Evolutionary conservation across 2,888 invertebrate genomes (phyloP).

Genomic region (Heliothis peltigera): DNA sequence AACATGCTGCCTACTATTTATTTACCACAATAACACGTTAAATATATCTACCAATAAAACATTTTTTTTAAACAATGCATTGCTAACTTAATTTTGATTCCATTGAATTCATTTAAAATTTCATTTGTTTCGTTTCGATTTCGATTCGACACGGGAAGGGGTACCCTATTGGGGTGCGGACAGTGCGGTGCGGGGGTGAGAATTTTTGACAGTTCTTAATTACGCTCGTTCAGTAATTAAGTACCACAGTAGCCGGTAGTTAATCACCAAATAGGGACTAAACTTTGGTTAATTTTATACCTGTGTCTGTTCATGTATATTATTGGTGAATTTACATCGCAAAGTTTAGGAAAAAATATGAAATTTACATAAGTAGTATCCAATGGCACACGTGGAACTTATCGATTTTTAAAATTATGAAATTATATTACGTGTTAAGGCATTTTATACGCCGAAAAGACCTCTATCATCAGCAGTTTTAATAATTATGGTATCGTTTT

Average conservation of each 20-base stretch:
- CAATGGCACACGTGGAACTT: neutral
- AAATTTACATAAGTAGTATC: neutral
- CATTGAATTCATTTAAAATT: constrained; percentile 59
- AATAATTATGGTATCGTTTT: neutral
- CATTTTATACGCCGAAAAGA: too few relatives aligned
- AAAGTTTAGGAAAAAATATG: too few relatives aligned
- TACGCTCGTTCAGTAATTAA: constrained; percentile 24
- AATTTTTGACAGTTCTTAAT: constrained; percentile 56
- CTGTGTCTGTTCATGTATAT: too few relatives aligned
- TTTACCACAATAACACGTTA: constrained; percentile 41
- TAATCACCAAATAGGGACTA: too few relatives aligned
- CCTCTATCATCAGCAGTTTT: neutral
- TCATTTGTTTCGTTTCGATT: constrained; percentile 74
- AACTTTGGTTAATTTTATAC: too few relatives aligned
- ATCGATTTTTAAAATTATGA: neutral
- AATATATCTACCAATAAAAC: constrained; percentile 54
- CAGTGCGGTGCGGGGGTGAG: constrained; percentile 59
- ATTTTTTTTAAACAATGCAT: constrained; percentile 60
- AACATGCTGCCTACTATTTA: constrained; percentile 84
- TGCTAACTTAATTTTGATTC: constrained; percentile 58
- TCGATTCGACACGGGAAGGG: constrained; percentile 56
- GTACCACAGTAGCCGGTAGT: neutral
- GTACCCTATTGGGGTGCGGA: constrained; percentile 57
- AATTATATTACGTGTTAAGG: neutral
- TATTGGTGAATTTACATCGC: neutral